Percentiles rank a stretch among this genome's conserved stretches.
Conservation (phyloP, 2,797 vertebrate species). For the Sebastes vulpes region DNA sequence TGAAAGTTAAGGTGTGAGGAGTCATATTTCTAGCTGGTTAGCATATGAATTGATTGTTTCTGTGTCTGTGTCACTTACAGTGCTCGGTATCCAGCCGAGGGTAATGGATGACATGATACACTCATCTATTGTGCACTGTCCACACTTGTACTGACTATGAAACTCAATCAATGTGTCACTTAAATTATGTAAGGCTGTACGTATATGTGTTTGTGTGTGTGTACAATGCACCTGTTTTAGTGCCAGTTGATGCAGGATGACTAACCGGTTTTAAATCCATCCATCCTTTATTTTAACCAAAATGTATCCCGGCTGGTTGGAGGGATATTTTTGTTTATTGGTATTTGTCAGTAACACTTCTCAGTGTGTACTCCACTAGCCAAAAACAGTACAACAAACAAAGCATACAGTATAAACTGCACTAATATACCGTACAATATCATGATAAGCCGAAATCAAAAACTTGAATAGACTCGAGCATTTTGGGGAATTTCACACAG, state of each 20-base stretch:
- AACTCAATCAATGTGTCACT: slow-evolving; percentile 1
- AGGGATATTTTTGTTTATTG: background rate
- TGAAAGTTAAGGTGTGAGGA: background rate
- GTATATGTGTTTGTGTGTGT: background rate
- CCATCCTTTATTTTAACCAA: background rate
- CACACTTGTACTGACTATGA: slow-evolving; percentile 3
- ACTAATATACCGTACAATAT: background rate
- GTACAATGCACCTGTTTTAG: background rate
- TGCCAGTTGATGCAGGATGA: background rate
- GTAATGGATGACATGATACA: background rate
- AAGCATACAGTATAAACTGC: background rate
- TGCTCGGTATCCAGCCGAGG: background rate
- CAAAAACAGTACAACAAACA: background rate
- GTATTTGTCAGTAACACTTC: background rate
- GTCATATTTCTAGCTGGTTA: slow-evolving; percentile 14
- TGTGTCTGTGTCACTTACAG: background rate
- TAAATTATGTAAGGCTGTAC: background rate
- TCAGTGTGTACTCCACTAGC: background rate
- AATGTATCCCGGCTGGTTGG: background rate
- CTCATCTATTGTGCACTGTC: background rate
- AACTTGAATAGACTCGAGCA: background rate
- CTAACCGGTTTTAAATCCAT: background rate
- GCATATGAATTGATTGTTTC: slow-evolving; percentile 22
- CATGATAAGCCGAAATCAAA: background rate
- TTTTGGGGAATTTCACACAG: background rate